Evolutionary conservation across 2,888 invertebrate species (phyloP).

Genomic region (Plusia festucae): DNA sequence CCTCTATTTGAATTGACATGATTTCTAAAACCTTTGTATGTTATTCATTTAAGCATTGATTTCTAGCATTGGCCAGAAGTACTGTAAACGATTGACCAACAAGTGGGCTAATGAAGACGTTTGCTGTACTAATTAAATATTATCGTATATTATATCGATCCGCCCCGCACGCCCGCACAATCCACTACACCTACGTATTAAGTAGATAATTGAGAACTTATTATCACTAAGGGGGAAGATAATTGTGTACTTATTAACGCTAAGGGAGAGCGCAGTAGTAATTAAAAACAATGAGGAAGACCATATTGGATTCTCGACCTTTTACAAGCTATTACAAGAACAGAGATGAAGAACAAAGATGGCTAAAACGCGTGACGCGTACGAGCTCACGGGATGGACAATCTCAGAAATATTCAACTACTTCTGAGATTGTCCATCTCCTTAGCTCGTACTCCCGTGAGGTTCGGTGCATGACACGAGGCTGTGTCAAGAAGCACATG

Average conservation of each 20-base stretch:
- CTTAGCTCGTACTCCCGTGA: too few relatives aligned
- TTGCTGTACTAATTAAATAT: conserved; percentile 36
- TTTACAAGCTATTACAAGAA: not conserved
- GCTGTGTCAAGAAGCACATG: too few relatives aligned
- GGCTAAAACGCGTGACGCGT: too few relatives aligned
- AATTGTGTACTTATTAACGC: conserved; percentile 1
- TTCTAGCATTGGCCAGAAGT: conserved; percentile 39
- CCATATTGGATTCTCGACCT: conserved; percentile 16
- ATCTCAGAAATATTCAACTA: too few relatives aligned
- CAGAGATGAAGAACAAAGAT: too few relatives aligned
- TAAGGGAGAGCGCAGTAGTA: not conserved
- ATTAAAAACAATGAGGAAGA: conserved; percentile 4
- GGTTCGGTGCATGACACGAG: too few relatives aligned
- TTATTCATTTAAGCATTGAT: conserved; percentile 33
- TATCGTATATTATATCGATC: conserved; percentile 41
- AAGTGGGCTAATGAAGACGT: conserved; percentile 51
- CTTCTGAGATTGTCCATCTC: too few relatives aligned
- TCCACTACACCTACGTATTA: conserved; percentile 20
- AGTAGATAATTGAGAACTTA: conserved; percentile 13
- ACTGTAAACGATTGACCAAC: conserved; percentile 29
- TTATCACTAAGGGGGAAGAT: conserved; percentile 1
- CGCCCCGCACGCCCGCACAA: conserved; percentile 29
- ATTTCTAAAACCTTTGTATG: conserved; percentile 51
- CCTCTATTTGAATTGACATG: conserved; percentile 46
- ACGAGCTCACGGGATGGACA: too few relatives aligned